Evolutionary conservation across 2,113 vertebrate species (phyloP), one percentile per base, ranked within the genome.

Genomic region (Hypocryptadius cinnamomeus): DNA sequence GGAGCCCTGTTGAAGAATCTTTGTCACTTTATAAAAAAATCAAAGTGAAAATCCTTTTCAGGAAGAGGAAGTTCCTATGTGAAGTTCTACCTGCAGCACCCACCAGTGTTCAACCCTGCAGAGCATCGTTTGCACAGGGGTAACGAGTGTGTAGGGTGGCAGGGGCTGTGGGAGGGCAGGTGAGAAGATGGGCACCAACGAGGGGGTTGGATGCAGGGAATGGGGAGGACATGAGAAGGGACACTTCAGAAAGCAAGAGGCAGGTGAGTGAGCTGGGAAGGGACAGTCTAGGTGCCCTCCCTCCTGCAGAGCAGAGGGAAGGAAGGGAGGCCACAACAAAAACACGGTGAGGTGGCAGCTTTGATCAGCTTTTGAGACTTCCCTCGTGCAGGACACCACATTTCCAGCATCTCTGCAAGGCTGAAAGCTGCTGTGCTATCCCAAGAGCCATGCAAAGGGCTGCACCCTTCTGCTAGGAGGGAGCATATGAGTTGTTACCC

Each of bases 331-430:
- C 17, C 5, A 3, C 21, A 68, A 39, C 7, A 50, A 63, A 78
- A 84, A 45, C 3, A 22, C 0, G 0, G 17, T 53, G 60, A 56
- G 19, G 14, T 48, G 37, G 28, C 5, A 19, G 28, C 20, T 86
- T 80, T 65, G 56, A 66, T 27, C n/a, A 81, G 9, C 17, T 66
- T 80, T 80, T 31, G n/a, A 53, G 47, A 30, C 10, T 57, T 57
- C 23, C 7, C n/a, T 57, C 0, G 0, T 4, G 3, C 35, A 68
- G 42, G n/a, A 37, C 28, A 77, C 4, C 20, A 44, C 6, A 3
- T 37, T 80, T 51, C 40, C 54, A 86, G 45, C 53, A 69, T 31
- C 25, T 70, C 31, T 70, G 50, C 50, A 73, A 30, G 50, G 77
- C 40, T 83, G 59, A 33, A 77, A 59, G 17, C 31, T 13, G 12